phyloP scores from a whole-genome alignment of 2,888 invertebrate species.

The Pollenia angustigena region DNA sequence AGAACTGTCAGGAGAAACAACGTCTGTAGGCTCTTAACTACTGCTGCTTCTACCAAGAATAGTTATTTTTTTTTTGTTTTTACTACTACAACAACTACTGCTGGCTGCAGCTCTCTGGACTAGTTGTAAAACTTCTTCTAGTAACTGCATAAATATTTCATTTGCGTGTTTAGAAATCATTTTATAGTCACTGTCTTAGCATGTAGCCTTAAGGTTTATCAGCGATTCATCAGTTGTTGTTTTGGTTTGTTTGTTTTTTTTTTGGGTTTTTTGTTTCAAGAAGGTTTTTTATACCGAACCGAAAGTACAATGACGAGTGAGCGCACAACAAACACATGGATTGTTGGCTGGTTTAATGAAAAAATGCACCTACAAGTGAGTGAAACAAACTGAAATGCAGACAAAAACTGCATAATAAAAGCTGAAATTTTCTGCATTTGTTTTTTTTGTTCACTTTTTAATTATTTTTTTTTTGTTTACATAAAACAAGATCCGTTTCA shows the following conservation, averaged over 20 bases:
- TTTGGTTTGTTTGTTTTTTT: conserved; percentile 32
- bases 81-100: conserved; percentile 26
- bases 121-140: conserved; percentile 56
- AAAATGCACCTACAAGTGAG: conserved; percentile 50
- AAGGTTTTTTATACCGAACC: conserved; percentile 49
- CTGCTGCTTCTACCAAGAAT: conserved; percentile 25
- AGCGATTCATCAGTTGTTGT: conserved; percentile 78
- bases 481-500: conserved; percentile 65
- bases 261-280: conserved; percentile 13
- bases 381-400: conserved; percentile 21
- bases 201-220: conserved; percentile 79
- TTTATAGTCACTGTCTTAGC: conserved; percentile 82
- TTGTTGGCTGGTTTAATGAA: conserved; percentile 56
- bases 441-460: conserved; percentile 39
- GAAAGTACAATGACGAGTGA: conserved; percentile 46
- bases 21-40: conserved; percentile 29
- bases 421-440: conserved; percentile 65
- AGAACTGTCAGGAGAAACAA: conserved; percentile 6
- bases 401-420: conserved; percentile 58
- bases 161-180: conserved; percentile 82
- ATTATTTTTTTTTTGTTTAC: conserved; percentile 36
- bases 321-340: conserved; percentile 21
- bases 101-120: background rate
- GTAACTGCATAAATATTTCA: conserved; percentile 78
- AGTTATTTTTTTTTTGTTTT: background rate